phyloP scores from a whole-genome alignment of 2,797 vertebrate genomes.

The Chaetodon trifasciatus region DNA sequence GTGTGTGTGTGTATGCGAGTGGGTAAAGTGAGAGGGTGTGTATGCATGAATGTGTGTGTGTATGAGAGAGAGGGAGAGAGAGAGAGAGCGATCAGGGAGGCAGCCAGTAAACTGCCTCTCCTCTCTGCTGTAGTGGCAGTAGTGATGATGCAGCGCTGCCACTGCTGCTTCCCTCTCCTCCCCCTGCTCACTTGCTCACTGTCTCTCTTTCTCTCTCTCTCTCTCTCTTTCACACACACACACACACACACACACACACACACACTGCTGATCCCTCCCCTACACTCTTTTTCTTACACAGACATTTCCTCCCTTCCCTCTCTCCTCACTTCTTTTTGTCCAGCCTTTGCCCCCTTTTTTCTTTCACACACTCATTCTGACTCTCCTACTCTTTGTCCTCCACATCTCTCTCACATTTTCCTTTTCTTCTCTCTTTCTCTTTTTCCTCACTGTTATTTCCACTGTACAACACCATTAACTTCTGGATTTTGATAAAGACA shows the following conservation, averaged over 20 bases:
- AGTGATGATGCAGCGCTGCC: conserved; percentile 69
- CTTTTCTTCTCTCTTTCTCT: background rate
- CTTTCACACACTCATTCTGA: background rate
- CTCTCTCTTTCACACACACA: conserved; percentile 2
- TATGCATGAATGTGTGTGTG: conserved; percentile 6
- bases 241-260: conserved; percentile 5
- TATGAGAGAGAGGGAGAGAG: conserved; percentile 16
- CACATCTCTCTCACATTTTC: background rate
- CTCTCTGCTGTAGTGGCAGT: conserved; percentile 60
- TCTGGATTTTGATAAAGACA: too few relatives aligned
- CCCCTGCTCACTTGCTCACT: conserved; percentile 27
- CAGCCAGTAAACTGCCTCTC: conserved; percentile 47
- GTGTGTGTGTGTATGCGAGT: background rate
- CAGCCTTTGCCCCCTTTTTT: conserved; percentile 1
- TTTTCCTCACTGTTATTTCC: background rate
- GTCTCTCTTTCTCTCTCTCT: background rate
- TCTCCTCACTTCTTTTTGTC: background rate
- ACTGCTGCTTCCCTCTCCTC: conserved; percentile 61
- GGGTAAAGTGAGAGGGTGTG: background rate
- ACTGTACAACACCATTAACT: background rate
- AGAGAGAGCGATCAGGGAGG: conserved; percentile 25
- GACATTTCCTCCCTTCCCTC: background rate
- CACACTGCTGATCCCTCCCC: conserved; percentile 7
- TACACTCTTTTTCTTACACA: background rate
- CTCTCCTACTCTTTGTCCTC: background rate